phyloP scores from a whole-genome alignment of 1,140 invertebrate genomes.

The Idris sp. region DNA sequence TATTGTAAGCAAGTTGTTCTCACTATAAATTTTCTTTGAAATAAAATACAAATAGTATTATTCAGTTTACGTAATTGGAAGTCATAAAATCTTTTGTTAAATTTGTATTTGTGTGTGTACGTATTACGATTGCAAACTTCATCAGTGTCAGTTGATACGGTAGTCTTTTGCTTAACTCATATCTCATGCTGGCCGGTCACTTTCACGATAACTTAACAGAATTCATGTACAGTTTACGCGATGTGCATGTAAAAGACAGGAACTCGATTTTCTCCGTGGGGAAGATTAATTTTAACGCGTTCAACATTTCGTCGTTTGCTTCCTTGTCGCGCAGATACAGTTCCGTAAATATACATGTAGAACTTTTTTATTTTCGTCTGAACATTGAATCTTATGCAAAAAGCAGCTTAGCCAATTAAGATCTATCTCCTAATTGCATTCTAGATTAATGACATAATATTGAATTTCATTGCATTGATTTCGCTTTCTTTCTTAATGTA shows the following conservation, averaged over 20 bases:
- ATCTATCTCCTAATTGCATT: conserved; percentile 7
- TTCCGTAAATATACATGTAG: conserved; percentile 34
- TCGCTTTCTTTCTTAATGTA: conserved; percentile 8
- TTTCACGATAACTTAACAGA: conserved; percentile 55
- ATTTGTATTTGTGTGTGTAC: conserved; percentile 4
- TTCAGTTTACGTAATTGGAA: conserved; percentile 1
- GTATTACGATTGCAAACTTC: conserved; percentile 11
- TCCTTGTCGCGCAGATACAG: conserved; percentile 46
- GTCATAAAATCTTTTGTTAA: conserved; percentile 3
- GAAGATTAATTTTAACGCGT: conserved; percentile 61
- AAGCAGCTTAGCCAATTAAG: conserved; percentile 8
- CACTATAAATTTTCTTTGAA: too few relatives aligned
- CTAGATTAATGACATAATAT: conserved; percentile 25
- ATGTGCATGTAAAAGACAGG: conserved; percentile 70
- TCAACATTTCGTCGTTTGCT: conserved; percentile 44
- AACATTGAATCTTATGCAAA: conserved; percentile 3
- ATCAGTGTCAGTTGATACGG: conserved; percentile 40
- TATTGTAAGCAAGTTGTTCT: too few relatives aligned
- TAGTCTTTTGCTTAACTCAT: conserved; percentile 31
- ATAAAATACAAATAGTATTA: too few relatives aligned
- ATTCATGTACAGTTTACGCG: conserved; percentile 66
- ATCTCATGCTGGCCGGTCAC: conserved; percentile 47
- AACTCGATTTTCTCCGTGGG: conserved; percentile 43
- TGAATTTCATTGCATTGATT: conserved; percentile 1
- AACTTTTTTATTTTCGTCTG: conserved; percentile 7